Conservation (phyloP, 2,888 invertebrate species). For the Galeopsomyia nigrocyanea region DNA sequence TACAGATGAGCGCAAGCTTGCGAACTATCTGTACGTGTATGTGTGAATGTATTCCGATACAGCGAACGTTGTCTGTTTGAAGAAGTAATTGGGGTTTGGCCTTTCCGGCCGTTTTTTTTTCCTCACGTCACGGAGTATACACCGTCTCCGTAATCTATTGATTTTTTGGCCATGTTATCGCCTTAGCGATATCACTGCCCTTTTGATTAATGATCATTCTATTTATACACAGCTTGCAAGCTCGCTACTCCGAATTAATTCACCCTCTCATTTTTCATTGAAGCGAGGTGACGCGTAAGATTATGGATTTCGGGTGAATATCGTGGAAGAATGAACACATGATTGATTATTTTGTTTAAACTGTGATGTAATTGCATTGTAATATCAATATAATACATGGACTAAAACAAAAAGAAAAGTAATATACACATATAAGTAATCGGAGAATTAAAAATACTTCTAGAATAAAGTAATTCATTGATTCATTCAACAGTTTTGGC, state of each 20-base stretch:
- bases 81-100: slow-evolving; percentile 9
- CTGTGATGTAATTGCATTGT: slow-evolving; percentile 44
- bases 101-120: background rate
- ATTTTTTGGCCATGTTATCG: background rate
- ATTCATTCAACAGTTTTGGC: slow-evolving; percentile 41
- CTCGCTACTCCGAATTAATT: background rate
- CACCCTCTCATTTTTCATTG: background rate
- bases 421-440: slow-evolving; percentile 41
- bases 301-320: background rate
- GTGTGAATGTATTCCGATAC: background rate
- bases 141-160: slow-evolving; percentile 15
- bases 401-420: slow-evolving; percentile 34
- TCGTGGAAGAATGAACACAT: background rate
- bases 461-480: slow-evolving; percentile 31
- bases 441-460: slow-evolving; percentile 41
- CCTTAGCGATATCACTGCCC: background rate
- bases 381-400: slow-evolving; percentile 44
- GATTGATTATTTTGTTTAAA: slow-evolving; percentile 25
- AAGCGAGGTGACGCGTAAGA: background rate
- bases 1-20: background rate
- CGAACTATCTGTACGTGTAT: background rate
- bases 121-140: background rate
- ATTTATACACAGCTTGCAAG: too few species aligned
- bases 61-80: slow-evolving; percentile 2
- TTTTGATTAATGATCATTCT: too few species aligned